Base-by-base conservation (phyloP, 2,888 invertebrate species). In the Priocnemis perturbator region DNA sequence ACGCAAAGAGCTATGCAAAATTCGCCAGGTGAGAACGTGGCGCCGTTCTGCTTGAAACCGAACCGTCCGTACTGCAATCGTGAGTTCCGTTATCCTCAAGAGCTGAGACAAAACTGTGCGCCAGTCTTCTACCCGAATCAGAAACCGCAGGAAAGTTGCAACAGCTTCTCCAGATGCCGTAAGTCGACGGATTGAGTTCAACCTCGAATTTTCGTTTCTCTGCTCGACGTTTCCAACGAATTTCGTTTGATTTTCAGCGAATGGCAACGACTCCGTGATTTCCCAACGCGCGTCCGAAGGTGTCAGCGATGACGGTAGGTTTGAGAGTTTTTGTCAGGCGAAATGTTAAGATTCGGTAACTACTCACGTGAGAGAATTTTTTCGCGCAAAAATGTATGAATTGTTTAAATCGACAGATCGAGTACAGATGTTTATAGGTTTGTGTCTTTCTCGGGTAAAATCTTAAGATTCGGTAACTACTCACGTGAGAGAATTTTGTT, bases 151-250 rank as follows among this genome's bases (percentile, higher is more conserved):
- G 75, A 65, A 0, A 58, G 44, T 21, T 87, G 87, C 64, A 80
- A 21, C 44, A n/a, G 64, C 0, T 20, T 17, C 17, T 72, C 52
- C 21, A 79, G 85, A 83, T 87, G 87, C 30, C 85, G 87, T 87
- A 68, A 81, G 87, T 86, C 63, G 37, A 37, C 26, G 14, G 37
- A 9, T 26, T 21, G 30, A 17, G 15, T 11, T 2, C 15, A 15
- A 0, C 26, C 26, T 26, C 3, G 7, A 3, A 26, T 26, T 7
- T 3, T 26, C 26, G 7, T 26, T 26, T 7, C 3, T 26, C 3
- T 26, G 3, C 3, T 26, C 26, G 3, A 7, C 26, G 26, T 26
- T 26, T 26, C 26, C 26, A 15, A 14, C 14, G 21, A 14, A 48
- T 60, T n/a, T 44, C 45, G 3, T 2, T 19, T 21, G 3, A 4